These are phyloP conservation scores for Macrophya alboannulata DNA, from an alignment of 2,888 invertebrate genomes.

Conservation along the genomic window DNA sequence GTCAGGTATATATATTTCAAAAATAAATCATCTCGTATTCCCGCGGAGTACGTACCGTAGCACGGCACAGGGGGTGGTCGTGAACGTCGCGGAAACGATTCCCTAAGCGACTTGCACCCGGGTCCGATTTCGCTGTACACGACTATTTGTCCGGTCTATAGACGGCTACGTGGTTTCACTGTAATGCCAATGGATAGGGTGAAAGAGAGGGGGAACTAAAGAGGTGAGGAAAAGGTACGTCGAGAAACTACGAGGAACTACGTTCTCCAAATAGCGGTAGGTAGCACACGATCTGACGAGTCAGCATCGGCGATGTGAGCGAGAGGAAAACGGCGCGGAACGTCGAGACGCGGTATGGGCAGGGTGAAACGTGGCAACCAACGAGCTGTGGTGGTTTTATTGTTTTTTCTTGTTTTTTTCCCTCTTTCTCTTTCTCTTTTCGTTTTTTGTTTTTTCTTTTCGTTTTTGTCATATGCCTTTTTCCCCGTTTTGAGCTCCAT, in stretches of 20 bases:
- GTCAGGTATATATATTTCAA: slow-evolving; percentile 2
- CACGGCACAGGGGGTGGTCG: slow-evolving; percentile 12
- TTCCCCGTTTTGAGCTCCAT: slow-evolving; percentile 33
- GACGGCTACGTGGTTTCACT: slow-evolving; percentile 52
- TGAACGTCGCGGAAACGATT: slow-evolving; percentile 49
- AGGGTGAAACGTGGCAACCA: slow-evolving; percentile 31
- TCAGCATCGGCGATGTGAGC: slow-evolving; percentile 45
- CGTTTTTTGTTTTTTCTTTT: not conserved
- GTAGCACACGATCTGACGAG: slow-evolving; percentile 49
- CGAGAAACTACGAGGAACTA: slow-evolving; percentile 16
- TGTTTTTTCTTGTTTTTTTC: slow-evolving; percentile 2
- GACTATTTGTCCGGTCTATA: slow-evolving; percentile 47
- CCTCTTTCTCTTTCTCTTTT: not conserved
- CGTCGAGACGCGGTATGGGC: slow-evolving; percentile 42
- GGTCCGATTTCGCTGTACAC: slow-evolving; percentile 50
- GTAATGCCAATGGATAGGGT: slow-evolving; percentile 44
- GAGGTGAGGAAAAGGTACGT: slow-evolving; percentile 47
- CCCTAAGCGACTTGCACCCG: slow-evolving; percentile 35
- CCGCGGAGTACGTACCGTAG: not conserved
- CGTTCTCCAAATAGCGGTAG: slow-evolving; percentile 28
- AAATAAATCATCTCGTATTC: slow-evolving; percentile 49
- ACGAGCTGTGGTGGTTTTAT: slow-evolving; percentile 41
- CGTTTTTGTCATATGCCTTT: not conserved
- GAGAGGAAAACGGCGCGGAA: slow-evolving; percentile 25
- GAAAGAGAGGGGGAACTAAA: slow-evolving; percentile 39